Evolutionary conservation across 2,113 vertebrate genomes (phyloP), one percentile per base, ranked within the genome.

Genomic region (Clarias batrachus): DNA sequence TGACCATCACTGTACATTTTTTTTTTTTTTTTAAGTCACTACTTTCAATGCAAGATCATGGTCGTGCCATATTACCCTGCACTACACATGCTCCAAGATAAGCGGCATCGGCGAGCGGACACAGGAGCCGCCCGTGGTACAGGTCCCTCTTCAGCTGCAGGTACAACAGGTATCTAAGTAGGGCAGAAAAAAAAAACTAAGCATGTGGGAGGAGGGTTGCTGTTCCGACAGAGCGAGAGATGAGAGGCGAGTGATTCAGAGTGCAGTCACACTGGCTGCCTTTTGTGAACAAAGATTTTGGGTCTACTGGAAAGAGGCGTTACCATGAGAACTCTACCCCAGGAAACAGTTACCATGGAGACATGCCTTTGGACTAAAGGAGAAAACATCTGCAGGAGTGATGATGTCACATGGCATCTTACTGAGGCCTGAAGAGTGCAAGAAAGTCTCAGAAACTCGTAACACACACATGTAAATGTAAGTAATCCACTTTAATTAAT

Each of bases 91-190:
- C 97, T 93, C 98, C 98, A 88, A 99, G 92, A 90, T 96, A 98
- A 37, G 97, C 97, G 90, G 98, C 98, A 89, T 99, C 98, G 66
- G 96, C 95, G 89, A 99, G 98, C 25, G 96, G 97, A 87, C 98
- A 99, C 77, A 99, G 95, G 90, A 99, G 94, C 78, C 98, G 96
- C 10, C 98, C 98, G 4, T 99, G 98, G 92, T 98, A 98, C 92
- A 99, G 96, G n/a, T 99, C 98, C 87, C 98, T 96, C 93, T 99
- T 99, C 91, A 99, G 89, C 92, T 99, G 98, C 81, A 99, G 95
- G 88, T 99, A 99, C 88, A 99, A 91, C 84, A 99, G 97, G 87
- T 99, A 99, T 92, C 98, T 99, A 93, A 52, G 94, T 88, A 52
- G 63, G 91, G 85, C 65, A 84, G 13, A 78, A 57, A 73, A 54